Base-by-base conservation (phyloP, 2,888 invertebrate species). In the Chesias legatella region DNA sequence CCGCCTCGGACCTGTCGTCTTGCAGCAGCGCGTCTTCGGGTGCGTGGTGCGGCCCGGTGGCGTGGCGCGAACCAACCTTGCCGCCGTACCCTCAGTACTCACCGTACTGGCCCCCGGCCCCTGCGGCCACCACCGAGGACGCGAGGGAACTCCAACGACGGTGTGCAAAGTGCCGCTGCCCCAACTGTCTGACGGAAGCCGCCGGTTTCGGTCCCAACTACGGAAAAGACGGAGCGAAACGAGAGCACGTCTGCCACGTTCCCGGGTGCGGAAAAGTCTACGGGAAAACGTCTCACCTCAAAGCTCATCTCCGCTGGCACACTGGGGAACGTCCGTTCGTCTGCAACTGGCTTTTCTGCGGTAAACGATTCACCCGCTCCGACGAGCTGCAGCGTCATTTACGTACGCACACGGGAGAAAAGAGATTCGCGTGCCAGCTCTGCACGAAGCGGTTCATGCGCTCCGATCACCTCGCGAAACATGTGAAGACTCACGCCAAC, bases 381-480 rank as follows among this genome's bases (percentile, higher is more conserved):
- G 97, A 98, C 69, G 97, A 98, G 69, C 84, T 98, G 21, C 96
- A 96, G 71, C 90, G 97, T 27, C 98, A 98, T 67, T 83, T 94
- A 9, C 89, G 97, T 20, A 97, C 96, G 0, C 97, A 98, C 67
- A 94, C 97, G 0, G 95, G 95, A 0, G 97, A 97, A 71, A 96
- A 97, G 58, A 89, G 96, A 22, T 97, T 97, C 72, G 91, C 93
- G 1, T 98, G 98, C 67, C 91, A 92, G 27, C 90, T 93, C n/a
- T 98, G 98, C 75, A 91, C 92, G 24, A 98, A 98, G 73, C 90
- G 95, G 32, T 98, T 98, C 78, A 97, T 96, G 92, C 89, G 98
- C 10, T 96, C 96, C 48, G 98, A 98, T 73, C 98, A 98, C 73
- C 89, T 98, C n/a, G 94, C 93, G 46, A 98, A 98, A 75, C 98